phyloP scores from a whole-genome alignment of 1,140 invertebrate species.

The Trichomalopsis sarcophagae region DNA sequence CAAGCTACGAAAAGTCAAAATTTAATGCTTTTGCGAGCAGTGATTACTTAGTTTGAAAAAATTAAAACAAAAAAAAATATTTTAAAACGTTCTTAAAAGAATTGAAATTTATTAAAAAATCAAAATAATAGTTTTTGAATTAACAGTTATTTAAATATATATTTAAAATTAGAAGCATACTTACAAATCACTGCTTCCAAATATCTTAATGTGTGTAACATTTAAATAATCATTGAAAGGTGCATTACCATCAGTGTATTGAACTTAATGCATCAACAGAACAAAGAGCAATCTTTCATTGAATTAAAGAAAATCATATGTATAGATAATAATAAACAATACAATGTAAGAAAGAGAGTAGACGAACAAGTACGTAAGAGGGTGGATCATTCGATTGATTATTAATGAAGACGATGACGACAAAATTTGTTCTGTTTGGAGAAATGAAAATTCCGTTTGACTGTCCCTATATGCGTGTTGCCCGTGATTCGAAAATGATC shows the following conservation, averaged over 20 bases:
- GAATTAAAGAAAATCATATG: slow-evolving; percentile 40
- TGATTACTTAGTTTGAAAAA: slow-evolving; percentile 33
- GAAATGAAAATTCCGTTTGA: slow-evolving; percentile 30
- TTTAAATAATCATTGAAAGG: slow-evolving; percentile 39
- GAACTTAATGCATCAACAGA: slow-evolving; percentile 40
- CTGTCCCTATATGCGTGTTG: slow-evolving; percentile 35
- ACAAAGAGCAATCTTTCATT: slow-evolving; percentile 37
- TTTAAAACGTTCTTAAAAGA: slow-evolving; percentile 16
- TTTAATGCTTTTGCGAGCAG: slow-evolving; percentile 38
- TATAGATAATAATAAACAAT: slow-evolving; percentile 43
- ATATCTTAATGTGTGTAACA: slow-evolving; percentile 39
- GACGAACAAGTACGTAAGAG: slow-evolving; percentile 20
- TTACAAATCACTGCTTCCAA: slow-evolving; percentile 49
- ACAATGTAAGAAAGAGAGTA: slow-evolving; percentile 41
- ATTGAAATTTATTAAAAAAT: slow-evolving; percentile 31
- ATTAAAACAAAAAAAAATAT: slow-evolving; percentile 11
- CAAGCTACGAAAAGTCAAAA: slow-evolving; percentile 44
- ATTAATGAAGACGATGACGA: slow-evolving; percentile 32
- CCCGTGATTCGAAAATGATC: slow-evolving; percentile 14
- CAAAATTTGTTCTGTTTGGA: slow-evolving; percentile 37
- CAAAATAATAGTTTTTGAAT: slow-evolving; percentile 20
- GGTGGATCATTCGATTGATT: slow-evolving; percentile 22
- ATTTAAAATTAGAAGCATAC: slow-evolving; percentile 10
- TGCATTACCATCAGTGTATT: slow-evolving; percentile 41
- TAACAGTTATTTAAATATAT: background rate